phyloP scores from a whole-genome alignment of 2,797 vertebrate species.

The Cryptoblepharus egeriae region DNA sequence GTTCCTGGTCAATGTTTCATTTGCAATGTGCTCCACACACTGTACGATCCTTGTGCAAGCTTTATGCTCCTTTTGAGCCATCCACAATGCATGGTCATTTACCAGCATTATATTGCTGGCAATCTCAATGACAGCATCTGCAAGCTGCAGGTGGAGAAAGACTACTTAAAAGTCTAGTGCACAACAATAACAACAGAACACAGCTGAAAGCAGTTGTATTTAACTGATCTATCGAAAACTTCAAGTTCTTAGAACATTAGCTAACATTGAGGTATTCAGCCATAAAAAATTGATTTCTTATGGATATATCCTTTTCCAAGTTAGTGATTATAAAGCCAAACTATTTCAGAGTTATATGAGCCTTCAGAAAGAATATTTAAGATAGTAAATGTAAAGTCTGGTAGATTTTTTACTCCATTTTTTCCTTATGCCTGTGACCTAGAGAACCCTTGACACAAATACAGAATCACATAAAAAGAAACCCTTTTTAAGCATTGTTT shows the following conservation, averaged over 20 bases:
- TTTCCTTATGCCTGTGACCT: background rate
- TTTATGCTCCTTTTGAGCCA: constrained; percentile 89
- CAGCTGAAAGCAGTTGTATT: background rate
- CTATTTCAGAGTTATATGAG: background rate
- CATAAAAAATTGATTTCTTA: constrained; percentile 14
- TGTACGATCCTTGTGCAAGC: constrained; percentile 90
- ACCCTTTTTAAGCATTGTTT: background rate
- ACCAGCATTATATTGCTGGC: constrained; percentile 92
- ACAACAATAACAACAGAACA: background rate
- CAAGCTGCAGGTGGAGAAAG: constrained; percentile 73
- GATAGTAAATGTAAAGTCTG: background rate
- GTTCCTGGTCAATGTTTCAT: constrained; percentile 78
- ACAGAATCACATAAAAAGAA: background rate
- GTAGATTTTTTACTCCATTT: too few species aligned
- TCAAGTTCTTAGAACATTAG: constrained; percentile 1
- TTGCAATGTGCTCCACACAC: constrained; percentile 87
- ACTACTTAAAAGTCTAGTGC: background rate
- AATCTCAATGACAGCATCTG: constrained; percentile 85
- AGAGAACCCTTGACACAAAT: background rate
- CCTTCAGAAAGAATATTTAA: background rate
- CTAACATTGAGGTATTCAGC: background rate
- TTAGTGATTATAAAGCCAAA: constrained; percentile 7
- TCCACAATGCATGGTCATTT: constrained; percentile 90
- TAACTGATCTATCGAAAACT: constrained; percentile 4
- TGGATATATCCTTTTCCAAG: constrained; percentile 2